phyloP scores from a whole-genome alignment of 2,113 vertebrate genomes.

The Phaetusa simplex region DNA sequence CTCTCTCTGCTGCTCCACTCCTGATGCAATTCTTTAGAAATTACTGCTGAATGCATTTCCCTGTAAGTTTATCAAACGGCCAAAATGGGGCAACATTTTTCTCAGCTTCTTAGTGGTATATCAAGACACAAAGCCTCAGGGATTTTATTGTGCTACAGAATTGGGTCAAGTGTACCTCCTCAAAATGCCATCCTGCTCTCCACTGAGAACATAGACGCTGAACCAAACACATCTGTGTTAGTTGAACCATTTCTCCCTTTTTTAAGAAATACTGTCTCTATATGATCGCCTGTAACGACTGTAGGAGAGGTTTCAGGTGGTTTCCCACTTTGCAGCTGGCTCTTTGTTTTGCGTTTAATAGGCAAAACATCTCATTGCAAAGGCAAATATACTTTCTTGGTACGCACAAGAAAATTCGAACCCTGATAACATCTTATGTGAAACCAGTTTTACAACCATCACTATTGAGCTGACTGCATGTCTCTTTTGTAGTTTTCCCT shows the following conservation, averaged over 20 bases:
- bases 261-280: not conserved
- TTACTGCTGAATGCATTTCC: not conserved
- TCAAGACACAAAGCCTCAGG: not conserved
- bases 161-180: not conserved
- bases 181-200: not conserved
- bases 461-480: not conserved
- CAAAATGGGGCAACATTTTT: not conserved
- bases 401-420: not conserved
- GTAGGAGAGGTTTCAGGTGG: not conserved
- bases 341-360: conserved; percentile 13
- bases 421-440: conserved; percentile 27
- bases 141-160: not conserved
- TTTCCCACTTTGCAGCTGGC: not conserved
- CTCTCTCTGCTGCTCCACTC: not conserved
- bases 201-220: not conserved
- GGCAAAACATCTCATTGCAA: conserved; percentile 33
- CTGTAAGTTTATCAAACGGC: not conserved
- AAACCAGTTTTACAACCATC: conserved; percentile 45
- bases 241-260: not conserved
- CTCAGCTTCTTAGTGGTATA: not conserved
- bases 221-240: not conserved
- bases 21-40: not conserved
- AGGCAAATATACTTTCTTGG: conserved; percentile 26
- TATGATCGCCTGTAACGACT: not conserved
- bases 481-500: not conserved